Percentiles rank a stretch among this genome's conserved stretches.
Conservation (phyloP, 2,113 vertebrate species). For the Ciconia stormi region DNA sequence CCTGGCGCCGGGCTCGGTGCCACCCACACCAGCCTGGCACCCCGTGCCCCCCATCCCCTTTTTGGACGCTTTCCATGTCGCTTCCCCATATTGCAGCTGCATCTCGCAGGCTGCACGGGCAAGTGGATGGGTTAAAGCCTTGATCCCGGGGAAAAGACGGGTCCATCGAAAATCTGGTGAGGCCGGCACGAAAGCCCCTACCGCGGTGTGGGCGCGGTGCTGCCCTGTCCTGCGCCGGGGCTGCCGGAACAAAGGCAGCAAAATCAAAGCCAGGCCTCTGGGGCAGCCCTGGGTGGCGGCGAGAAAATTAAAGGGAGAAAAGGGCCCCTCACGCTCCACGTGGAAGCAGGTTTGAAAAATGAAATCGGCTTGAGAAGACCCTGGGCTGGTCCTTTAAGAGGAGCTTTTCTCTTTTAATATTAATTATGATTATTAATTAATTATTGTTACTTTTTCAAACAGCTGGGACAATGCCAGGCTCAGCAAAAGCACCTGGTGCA, state of each 20-base stretch:
- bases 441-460: slow-evolving; percentile 59
- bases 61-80: not conserved
- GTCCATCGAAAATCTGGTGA: slow-evolving; percentile 42
- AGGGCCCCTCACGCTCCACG: not conserved
- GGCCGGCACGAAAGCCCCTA: not conserved
- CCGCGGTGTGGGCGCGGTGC: not conserved
- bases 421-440: slow-evolving; percentile 69
- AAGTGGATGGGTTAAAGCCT: slow-evolving; percentile 18
- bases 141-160: slow-evolving; percentile 39
- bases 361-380: not conserved
- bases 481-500: not conserved
- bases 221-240: not conserved
- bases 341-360: not conserved
- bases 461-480: not conserved
- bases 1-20: not conserved
- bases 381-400: slow-evolving; percentile 31
- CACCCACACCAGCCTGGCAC: not conserved
- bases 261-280: slow-evolving; percentile 41
- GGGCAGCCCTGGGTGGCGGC: not conserved
- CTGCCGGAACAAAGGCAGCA: slow-evolving; percentile 1
- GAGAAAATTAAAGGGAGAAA: not conserved
- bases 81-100: not conserved
- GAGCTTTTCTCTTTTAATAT: slow-evolving; percentile 54
- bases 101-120: not conserved
- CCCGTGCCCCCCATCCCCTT: not conserved